phyloP scores from a whole-genome alignment of 2,113 vertebrate genomes.

The Strix aluco region DNA sequence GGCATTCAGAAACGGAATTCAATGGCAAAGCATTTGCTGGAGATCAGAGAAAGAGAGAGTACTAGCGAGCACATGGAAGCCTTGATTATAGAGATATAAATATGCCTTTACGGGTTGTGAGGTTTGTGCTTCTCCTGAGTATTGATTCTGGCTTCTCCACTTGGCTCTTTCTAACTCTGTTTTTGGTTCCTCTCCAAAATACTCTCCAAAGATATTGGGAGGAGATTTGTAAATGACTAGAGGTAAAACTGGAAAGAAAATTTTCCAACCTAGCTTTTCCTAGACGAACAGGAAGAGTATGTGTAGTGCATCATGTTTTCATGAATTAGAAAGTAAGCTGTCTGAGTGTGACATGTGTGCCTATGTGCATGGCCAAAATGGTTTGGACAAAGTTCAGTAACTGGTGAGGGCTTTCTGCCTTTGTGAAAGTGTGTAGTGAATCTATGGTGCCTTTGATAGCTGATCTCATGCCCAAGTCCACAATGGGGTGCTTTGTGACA shows the following conservation, averaged over 20 bases:
- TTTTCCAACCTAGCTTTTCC: background rate
- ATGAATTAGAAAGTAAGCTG: background rate
- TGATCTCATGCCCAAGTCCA: background rate
- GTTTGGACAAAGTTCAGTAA: background rate
- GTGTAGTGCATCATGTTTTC: background rate
- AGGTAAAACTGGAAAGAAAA: background rate
- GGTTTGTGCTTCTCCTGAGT: background rate
- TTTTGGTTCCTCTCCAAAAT: background rate
- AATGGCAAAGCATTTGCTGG: background rate
- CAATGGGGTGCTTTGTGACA: background rate
- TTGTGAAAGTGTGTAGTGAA: background rate
- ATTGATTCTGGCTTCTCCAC: conserved; percentile 10
- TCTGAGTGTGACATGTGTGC: background rate
- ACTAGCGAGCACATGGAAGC: background rate
- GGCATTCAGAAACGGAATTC: background rate
- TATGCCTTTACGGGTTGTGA: conserved; percentile 3
- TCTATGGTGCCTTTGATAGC: background rate
- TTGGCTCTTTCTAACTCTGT: background rate
- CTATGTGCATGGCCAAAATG: background rate
- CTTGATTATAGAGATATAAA: background rate
- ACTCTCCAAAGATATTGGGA: background rate
- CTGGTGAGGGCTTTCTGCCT: background rate
- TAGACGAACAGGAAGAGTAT: background rate
- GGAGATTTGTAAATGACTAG: background rate
- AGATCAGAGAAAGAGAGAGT: background rate